Base-by-base conservation (phyloP, 2,888 invertebrate species). In the Laothoe populi region DNA sequence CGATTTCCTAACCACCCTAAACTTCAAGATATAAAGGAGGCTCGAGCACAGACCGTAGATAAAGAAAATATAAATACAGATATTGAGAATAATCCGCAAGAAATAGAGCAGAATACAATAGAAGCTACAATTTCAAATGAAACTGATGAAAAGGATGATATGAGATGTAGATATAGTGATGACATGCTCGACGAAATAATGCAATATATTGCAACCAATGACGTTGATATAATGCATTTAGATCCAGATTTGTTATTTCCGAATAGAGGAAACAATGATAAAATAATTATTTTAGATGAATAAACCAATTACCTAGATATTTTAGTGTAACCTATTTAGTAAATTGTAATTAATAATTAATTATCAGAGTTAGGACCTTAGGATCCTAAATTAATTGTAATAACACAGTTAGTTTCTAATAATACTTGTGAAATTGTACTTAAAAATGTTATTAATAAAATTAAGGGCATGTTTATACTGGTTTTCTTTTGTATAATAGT, bases 151-250 rank as follows among this genome's bases (percentile, higher is more conserved):
- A 66, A 57, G 24, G 65, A 66, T 46, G 71, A 71, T 4, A 57
- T 64, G 16, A 74, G n/a, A 19, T 45, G 23, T 23, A 76, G 73
- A 53, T 78, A 84, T 62, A 79, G 74, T 57, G 81, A 86, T 48
- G 79, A 83, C 63, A 88, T 92, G 87, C 75, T 90, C 0, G 82
- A 87, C n/a, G 92, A 91, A 77, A 90, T 92, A 74, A 79, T 90
- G 78, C 80, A 89, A 62, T 87, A 86, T 63, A 88, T 90, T 24
- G 82, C 83, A 64, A 79, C 69, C n/a, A 79, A 72, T 16, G 84
- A 84, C 40, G 69, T 61, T 49, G 71, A 67, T 21, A 72, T 70
- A 42, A 68, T 75, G 1, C 62, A 69, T 24, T 70, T 90, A 57
- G 77, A 88, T 63, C 79, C 88, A 0, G 78, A 77, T 8, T 64